Percentiles rank a stretch among this genome's conserved stretches.
Evolutionary conservation across 2,888 invertebrate species (phyloP).

Genomic region (Volucella zonaria): DNA sequence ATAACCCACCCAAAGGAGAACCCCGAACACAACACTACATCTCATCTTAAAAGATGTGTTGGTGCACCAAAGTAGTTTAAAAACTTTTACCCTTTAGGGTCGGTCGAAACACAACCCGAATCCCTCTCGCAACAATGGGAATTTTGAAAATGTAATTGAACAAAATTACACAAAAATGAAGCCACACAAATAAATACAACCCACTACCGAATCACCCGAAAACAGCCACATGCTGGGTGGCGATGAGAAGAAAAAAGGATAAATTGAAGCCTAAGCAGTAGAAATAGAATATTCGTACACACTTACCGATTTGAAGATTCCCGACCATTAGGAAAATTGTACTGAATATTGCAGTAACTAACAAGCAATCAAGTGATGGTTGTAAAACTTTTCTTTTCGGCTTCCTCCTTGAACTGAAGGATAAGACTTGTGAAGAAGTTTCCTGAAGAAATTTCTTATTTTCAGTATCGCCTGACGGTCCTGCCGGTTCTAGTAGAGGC

Average conservation of each 20-base stretch:
- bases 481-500: neutral
- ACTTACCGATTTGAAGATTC: conserved; percentile 73
- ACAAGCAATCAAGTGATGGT: conserved; percentile 71
- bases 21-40: too few species aligned
- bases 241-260: neutral
- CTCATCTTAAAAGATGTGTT: too few species aligned
- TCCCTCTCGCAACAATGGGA: conserved; percentile 4
- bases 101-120: neutral
- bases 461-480: conserved; percentile 27
- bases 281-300: neutral
- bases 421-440: conserved; percentile 59
- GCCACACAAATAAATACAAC: neutral
- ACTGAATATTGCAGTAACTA: conserved; percentile 72
- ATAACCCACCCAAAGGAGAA: too few species aligned
- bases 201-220: neutral
- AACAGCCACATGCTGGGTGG: neutral
- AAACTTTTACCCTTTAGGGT: too few species aligned
- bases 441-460: conserved; percentile 37
- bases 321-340: conserved; percentile 72
- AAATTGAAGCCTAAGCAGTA: neutral
- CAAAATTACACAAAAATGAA: conserved; percentile 7
- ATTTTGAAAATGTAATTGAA: conserved; percentile 50
- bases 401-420: conserved; percentile 68
- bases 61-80: too few species aligned
- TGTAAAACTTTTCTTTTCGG: conserved; percentile 70